Evolutionary conservation across 2,888 invertebrate species (phyloP).

Genomic region (Troides helena): DNA sequence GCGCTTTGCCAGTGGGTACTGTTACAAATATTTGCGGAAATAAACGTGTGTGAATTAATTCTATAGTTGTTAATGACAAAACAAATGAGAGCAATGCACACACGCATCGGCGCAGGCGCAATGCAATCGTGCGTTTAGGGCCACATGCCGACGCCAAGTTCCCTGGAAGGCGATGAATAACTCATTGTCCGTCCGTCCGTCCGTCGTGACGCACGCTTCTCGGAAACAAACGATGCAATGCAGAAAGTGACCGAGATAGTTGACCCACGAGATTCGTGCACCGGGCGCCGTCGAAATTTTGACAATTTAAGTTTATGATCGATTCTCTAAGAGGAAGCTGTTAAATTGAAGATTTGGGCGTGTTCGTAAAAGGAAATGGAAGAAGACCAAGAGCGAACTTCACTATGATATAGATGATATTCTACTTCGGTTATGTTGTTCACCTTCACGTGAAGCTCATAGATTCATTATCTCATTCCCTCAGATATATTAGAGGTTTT

Average conservation of each 20-base stretch:
- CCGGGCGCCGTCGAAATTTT: constrained; percentile 9
- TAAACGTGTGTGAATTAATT: background rate
- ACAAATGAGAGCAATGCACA: constrained; percentile 63
- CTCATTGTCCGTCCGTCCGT: constrained; percentile 77
- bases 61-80: constrained; percentile 32
- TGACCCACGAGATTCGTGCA: constrained; percentile 60
- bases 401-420: no score
- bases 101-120: constrained; percentile 51
- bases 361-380: no score
- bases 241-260: constrained; percentile 70
- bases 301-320: no score
- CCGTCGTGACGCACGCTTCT: constrained; percentile 76
- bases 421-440: no score
- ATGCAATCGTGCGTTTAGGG: constrained; percentile 74
- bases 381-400: no score
- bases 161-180: constrained; percentile 78
- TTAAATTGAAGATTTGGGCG: no score
- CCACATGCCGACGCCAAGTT: constrained; percentile 71
- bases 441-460: no score
- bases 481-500: no score
- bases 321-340: no score
- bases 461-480: no score
- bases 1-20: no score
- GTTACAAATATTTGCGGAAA: no score
- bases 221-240: constrained; percentile 62